Evolutionary conservation across 2,113 vertebrate genomes (phyloP).

Genomic region (Chaenocephalus aceratus): DNA sequence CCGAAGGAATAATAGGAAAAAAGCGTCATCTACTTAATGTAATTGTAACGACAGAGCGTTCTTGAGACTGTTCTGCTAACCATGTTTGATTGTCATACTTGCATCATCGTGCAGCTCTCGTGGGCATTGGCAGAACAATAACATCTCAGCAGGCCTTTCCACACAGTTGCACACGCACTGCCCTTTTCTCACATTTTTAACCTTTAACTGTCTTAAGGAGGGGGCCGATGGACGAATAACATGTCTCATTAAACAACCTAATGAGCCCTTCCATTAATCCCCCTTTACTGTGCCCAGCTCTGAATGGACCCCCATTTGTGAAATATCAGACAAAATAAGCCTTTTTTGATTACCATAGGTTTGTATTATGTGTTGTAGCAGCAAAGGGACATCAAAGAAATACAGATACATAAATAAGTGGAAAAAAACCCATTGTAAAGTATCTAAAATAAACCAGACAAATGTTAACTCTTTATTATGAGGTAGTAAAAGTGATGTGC

Average conservation of each 20-base stretch:
- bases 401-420: not conserved
- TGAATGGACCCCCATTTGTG: not conserved
- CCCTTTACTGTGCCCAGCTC: not conserved
- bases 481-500: not conserved
- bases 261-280: slow-evolving; percentile 58
- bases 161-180: slow-evolving; percentile 72
- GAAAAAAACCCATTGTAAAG: not conserved
- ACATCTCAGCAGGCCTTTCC: slow-evolving; percentile 74
- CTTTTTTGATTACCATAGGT: not conserved
- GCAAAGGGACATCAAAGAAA: not conserved
- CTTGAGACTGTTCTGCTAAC: slow-evolving; percentile 4
- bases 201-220: slow-evolving; percentile 72
- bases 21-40: not conserved
- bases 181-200: slow-evolving; percentile 69
- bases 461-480: not conserved
- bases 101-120: slow-evolving; percentile 4
- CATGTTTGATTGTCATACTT: not conserved
- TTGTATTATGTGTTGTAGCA: not conserved
- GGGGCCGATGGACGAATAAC: slow-evolving; percentile 50
- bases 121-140: slow-evolving; percentile 61
- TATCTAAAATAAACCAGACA: not conserved
- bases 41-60: slow-evolving; percentile 19
- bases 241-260: slow-evolving; percentile 69
- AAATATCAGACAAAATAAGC: not conserved
- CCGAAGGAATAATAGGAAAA: not conserved